Evolutionary conservation across 2,888 invertebrate species (phyloP).

Genomic region (Neocrepidodera transversa): DNA sequence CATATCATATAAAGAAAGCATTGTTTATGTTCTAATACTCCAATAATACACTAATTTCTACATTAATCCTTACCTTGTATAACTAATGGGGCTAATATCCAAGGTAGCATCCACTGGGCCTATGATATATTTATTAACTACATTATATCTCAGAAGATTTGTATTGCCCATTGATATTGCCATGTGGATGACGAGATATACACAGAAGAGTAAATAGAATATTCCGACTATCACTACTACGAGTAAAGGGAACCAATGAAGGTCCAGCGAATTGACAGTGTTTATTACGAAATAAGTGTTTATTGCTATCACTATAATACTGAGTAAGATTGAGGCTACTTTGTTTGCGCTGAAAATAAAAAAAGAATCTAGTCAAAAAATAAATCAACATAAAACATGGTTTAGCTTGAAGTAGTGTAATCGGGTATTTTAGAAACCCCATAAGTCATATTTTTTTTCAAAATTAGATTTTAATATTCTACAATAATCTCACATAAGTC

Average conservation of each 20-base stretch:
- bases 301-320: slow-evolving; percentile 75
- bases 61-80: slow-evolving; percentile 64
- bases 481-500: too few species aligned
- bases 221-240: slow-evolving; percentile 66
- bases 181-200: slow-evolving; percentile 78
- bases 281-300: slow-evolving; percentile 80
- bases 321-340: slow-evolving; percentile 70
- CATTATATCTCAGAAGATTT: slow-evolving; percentile 62
- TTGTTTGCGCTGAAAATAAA: slow-evolving; percentile 70
- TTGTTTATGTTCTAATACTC: too few species aligned
- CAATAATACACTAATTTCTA: too few species aligned
- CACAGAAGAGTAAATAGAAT: slow-evolving; percentile 74
- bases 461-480: too few species aligned
- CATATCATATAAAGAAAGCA: too few species aligned
- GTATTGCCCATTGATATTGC: slow-evolving; percentile 71
- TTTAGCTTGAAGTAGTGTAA: too few species aligned
- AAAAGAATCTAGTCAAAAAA: too few species aligned
- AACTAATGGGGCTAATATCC: slow-evolving; percentile 63
- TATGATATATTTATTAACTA: slow-evolving; percentile 66
- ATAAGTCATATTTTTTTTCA: too few species aligned
- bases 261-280: slow-evolving; percentile 63
- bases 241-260: slow-evolving; percentile 60
- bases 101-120: slow-evolving; percentile 63
- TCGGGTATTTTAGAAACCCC: too few species aligned
- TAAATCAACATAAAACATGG: too few species aligned